Conservation (phyloP, 2,113 vertebrate species). For the Gymnarchus niloticus region DNA sequence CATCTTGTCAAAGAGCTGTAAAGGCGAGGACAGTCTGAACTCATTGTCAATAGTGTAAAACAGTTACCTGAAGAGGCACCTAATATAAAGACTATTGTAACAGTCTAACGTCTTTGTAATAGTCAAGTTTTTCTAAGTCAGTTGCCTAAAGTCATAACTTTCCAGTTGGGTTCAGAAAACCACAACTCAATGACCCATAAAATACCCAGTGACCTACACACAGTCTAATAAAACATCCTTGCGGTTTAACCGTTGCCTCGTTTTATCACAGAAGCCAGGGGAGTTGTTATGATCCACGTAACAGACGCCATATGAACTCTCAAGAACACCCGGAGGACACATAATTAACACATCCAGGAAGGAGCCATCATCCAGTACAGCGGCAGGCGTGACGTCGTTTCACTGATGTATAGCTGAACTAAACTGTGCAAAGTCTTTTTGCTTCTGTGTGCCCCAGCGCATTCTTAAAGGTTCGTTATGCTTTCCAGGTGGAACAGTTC, state of each 20-base stretch:
- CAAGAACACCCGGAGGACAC: background rate
- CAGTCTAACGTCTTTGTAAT: background rate
- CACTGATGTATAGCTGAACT: background rate
- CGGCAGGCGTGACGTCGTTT: background rate
- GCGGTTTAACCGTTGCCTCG: background rate
- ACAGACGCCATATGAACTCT: background rate
- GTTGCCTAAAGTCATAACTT: background rate
- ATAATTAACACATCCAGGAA: background rate
- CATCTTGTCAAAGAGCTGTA: background rate
- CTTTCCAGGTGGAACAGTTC: constrained; percentile 37
- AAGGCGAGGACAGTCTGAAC: background rate
- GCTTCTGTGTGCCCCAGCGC: background rate
- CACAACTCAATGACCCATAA: background rate
- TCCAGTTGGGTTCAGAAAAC: background rate
- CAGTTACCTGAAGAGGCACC: background rate
- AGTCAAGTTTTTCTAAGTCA: too few species aligned
- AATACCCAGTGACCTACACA: background rate
- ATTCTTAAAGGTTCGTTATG: background rate
- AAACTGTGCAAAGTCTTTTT: constrained; percentile 3
- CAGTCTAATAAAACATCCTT: background rate
- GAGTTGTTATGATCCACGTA: background rate
- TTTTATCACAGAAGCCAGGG: background rate
- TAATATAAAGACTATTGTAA: background rate
- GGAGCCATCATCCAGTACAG: background rate
- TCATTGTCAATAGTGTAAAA: background rate